phyloP scores from a whole-genome alignment of 2,797 vertebrate species.

The Mycteria americana region DNA sequence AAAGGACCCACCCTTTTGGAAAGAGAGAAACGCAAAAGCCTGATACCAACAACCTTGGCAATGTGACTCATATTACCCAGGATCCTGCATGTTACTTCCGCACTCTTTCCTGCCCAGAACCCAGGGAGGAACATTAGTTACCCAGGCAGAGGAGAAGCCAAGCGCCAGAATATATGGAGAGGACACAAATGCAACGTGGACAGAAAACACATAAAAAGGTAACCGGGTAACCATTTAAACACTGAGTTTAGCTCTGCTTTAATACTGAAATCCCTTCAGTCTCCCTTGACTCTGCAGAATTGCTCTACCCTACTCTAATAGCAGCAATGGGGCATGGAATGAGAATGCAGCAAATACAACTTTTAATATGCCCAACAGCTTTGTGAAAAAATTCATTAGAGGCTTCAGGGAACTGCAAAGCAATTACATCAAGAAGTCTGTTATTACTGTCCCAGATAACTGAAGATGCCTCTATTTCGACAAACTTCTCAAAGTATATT shows the following conservation, averaged over 20 bases:
- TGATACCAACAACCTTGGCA: not conserved
- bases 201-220: not conserved
- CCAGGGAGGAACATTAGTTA: not conserved
- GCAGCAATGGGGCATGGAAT: not conserved
- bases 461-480: not conserved
- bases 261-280: not conserved
- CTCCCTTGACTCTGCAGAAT: not conserved
- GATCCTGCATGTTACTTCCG: not conserved
- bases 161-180: not conserved
- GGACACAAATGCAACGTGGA: not conserved
- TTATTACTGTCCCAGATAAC: not conserved
- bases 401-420: not conserved
- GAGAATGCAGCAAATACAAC: not conserved
- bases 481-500: not conserved
- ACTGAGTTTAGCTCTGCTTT: not conserved
- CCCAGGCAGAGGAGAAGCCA: not conserved
- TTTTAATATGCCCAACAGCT: not conserved
- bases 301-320: not conserved
- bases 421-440: not conserved
- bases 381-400: not conserved
- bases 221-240: not conserved
- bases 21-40: not conserved
- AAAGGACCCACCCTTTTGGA: not conserved
- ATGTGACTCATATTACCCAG: not conserved
- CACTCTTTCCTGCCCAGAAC: not conserved